Base-by-base conservation (phyloP, 2,113 vertebrate species). In the Neotoma lepida region DNA sequence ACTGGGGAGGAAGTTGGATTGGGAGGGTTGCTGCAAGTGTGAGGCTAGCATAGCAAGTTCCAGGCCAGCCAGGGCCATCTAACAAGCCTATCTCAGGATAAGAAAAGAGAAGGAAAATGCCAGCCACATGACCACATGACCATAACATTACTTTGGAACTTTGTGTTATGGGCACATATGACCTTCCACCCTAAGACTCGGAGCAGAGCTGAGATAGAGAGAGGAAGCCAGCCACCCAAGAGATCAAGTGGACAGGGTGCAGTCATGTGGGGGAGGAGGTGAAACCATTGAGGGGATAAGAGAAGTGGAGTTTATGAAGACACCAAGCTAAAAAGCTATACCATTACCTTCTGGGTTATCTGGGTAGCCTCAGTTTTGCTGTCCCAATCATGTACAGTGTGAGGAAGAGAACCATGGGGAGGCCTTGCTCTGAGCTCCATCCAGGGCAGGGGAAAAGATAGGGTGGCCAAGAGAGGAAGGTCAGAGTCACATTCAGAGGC, bases 121-220 rank as follows among this genome's bases (percentile, higher is more conserved):
- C 76, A 78, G 7, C 12, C 13, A n/a, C 1, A 0, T 13, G 51
- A 26, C 12, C 13, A n/a, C 1, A 0, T 13, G 51, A 26, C 51
- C 35, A 10, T 39, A 9, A 2, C 20, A 6, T 4, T 64, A 0
- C 13, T 12, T 10, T 20, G 58, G 2, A 10, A 9, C 41, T 39
- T 86, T 39, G 82, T 51, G 1, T 44, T 51, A 1, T 9, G 15
- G 1, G 33, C 6, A 33, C 46, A 73, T 44, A 33, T 10, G 41
- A 33, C 70, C 70, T 66, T 74, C 87, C 33, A 24, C 77, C 84
- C 51, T 15, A 30, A 70, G 78, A 49, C 13, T 39, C 14, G n/a
- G 74, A 56, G 9, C 28, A 6, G 41, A 15, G 15, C 14, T 7
- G 82, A 68, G n/a, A 58, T 66, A 49, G 90, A 51, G 93, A 17